Base-by-base conservation (phyloP, 2,797 vertebrate species). In the Neoniphon sammara region DNA sequence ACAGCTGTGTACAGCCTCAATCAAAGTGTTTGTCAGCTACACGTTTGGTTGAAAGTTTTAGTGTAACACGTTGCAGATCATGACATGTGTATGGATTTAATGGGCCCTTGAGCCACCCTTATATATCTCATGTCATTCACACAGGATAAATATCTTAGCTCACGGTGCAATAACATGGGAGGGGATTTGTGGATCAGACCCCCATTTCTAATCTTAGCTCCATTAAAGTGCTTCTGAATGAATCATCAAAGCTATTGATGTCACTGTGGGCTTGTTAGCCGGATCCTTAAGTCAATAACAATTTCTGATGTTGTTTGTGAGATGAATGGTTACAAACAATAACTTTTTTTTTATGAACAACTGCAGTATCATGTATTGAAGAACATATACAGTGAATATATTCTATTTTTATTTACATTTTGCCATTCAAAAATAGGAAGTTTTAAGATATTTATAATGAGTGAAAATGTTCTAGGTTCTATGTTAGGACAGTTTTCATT, bases 81-180 rank as follows among this genome's bases (percentile, higher is more conserved):
- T 91, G 85, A 92, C 91, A 87, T 69, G n/a, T 20, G 71, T 88
- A 85, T 90, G 81, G 91, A 93, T 93, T 94, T 92, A 92, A 91
- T 76, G 74, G 90, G 81, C 88, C 90, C 90, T 85, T 77, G 87
- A 90, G 89, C 77, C 83, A 65, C 66, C 71, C 73, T 47, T 85
- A 81, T 87, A 85, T 88, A 90, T 83, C 87, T 89, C 78, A 71
- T 53, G 83, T 86, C 66, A 46, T 80, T 87, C 87, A 83, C 67
- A 62, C 61, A 66, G 87, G 85, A 92, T 90, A 83, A 85, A 89
- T 87, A 88, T 86, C 88, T 80, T 77, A 77, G 83, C 77, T 85
- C 73, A 75, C 62, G 2, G 70, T 87, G 86, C 89, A 91, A 92
- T 90, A 92, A 91, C 91, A 85, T 44, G 15, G 81, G 71, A 60